Evolutionary conservation across 2,888 invertebrate genomes (phyloP).

Genomic region (Bombylius discolor): DNA sequence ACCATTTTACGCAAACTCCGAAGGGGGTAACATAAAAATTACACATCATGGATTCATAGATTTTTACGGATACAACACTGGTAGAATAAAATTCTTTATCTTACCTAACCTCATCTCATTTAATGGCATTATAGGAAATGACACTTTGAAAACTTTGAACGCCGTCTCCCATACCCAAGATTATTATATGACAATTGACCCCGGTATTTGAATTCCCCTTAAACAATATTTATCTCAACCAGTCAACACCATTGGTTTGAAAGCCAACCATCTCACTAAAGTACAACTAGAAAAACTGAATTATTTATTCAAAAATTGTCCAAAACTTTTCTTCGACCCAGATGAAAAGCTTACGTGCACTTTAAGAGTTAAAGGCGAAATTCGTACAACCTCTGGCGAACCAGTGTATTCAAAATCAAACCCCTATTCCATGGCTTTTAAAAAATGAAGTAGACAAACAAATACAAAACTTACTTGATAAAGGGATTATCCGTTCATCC

Average conservation of each 20-base stretch:
- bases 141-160: too few species aligned
- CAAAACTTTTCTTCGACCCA: neutral
- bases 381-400: neutral
- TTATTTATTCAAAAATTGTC: too few species aligned
- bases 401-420: neutral
- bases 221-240: too few species aligned
- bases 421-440: neutral
- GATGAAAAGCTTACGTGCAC: neutral
- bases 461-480: neutral
- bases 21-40: constrained; percentile 10
- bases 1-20: constrained; percentile 10
- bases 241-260: too few species aligned
- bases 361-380: neutral
- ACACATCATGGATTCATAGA: constrained; percentile 9
- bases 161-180: constrained; percentile 4
- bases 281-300: too few species aligned
- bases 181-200: constrained; percentile 6
- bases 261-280: too few species aligned
- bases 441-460: neutral
- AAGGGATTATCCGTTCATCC: constrained; percentile 8
- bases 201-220: neutral
- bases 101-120: constrained; percentile 6
- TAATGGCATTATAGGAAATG: constrained; percentile 7
- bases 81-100: constrained; percentile 9
- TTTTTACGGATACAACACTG: neutral